Percentiles rank a stretch among this genome's conserved stretches.
Evolutionary conservation across 2,113 vertebrate species (phyloP).

Genomic region (Datnioides undecimradiatus): DNA sequence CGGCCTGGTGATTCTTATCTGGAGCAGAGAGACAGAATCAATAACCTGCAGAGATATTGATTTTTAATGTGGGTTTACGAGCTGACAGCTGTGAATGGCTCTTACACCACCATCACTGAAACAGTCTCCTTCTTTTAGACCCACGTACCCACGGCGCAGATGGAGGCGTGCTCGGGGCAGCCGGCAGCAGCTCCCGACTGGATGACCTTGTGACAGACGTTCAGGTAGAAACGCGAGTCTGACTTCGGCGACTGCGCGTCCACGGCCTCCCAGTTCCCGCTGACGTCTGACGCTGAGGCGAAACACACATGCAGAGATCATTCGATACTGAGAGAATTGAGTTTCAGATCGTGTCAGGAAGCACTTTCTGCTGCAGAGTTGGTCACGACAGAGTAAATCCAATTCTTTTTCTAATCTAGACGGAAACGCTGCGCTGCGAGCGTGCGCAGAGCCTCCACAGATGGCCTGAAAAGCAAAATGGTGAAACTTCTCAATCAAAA

Average conservation of each 20-base stretch:
- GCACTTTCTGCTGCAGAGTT: too few relatives aligned
- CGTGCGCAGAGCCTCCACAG: too few relatives aligned
- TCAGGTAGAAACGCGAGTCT: constrained; percentile 88
- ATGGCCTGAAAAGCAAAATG: too few relatives aligned
- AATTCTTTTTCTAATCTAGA: too few relatives aligned
- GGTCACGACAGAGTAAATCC: too few relatives aligned
- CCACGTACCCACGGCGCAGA: constrained; percentile 90
- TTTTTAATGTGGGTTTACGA: too few relatives aligned
- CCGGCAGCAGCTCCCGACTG: constrained; percentile 77
- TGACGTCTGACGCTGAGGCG: constrained; percentile 80
- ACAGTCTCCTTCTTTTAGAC: neutral
- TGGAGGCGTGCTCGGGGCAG: constrained; percentile 87
- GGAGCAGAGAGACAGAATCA: constrained; percentile 30
- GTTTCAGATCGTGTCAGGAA: too few relatives aligned
- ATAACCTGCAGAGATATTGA: neutral
- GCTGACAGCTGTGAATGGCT: too few relatives aligned
- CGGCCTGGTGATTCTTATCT: constrained; percentile 81
- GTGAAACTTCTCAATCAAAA: too few relatives aligned
- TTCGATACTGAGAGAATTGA: too few relatives aligned
- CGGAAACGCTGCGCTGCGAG: too few relatives aligned
- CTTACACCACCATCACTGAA: too few relatives aligned
- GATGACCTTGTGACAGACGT: constrained; percentile 91
- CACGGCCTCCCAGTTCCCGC: constrained; percentile 92
- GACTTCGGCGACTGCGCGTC: constrained; percentile 77
- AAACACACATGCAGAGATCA: neutral